Evolutionary conservation across 2,888 invertebrate genomes (phyloP).

Genomic region (Rhingia rostrata): DNA sequence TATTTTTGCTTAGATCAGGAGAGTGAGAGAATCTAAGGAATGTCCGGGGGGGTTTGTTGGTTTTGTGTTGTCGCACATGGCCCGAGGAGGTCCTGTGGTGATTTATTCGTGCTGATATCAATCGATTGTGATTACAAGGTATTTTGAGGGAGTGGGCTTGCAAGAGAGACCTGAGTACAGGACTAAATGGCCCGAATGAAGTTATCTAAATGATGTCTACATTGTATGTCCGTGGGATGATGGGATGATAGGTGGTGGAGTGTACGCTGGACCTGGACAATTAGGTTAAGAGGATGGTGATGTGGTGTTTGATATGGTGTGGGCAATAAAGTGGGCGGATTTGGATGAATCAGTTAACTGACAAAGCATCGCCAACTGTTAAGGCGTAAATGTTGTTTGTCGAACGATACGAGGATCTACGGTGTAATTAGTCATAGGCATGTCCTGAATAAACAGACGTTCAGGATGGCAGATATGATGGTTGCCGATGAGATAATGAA

Average conservation of each 20-base stretch:
- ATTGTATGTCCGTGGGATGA: conserved; percentile 18
- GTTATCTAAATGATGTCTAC: conserved; percentile 48
- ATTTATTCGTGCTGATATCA: conserved; percentile 56
- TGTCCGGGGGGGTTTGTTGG: conserved; percentile 25
- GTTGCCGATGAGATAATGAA: conserved; percentile 20
- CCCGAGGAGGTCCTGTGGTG: conserved; percentile 54
- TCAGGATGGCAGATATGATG: conserved; percentile 9
- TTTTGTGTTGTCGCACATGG: conserved; percentile 29
- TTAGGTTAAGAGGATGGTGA: conserved; percentile 46
- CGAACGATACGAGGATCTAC: background rate
- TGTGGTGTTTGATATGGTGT: conserved; percentile 31
- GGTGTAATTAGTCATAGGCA: conserved; percentile 32
- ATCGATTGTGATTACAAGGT: conserved; percentile 67
- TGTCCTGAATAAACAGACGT: conserved; percentile 30
- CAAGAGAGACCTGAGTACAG: background rate
- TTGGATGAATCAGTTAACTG: background rate
- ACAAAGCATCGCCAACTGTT: background rate
- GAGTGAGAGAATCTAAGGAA: conserved; percentile 41
- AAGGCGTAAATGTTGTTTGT: background rate
- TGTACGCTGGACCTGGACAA: conserved; percentile 9
- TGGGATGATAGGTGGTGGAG: conserved; percentile 1
- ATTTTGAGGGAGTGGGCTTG: conserved; percentile 47
- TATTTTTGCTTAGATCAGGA: conserved; percentile 8
- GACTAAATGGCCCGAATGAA: conserved; percentile 44
- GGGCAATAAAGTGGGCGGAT: conserved; percentile 40